These are phyloP conservation scores for Fulica atra DNA, from an alignment of 2,113 vertebrate species.

Conservation along the genomic window DNA sequence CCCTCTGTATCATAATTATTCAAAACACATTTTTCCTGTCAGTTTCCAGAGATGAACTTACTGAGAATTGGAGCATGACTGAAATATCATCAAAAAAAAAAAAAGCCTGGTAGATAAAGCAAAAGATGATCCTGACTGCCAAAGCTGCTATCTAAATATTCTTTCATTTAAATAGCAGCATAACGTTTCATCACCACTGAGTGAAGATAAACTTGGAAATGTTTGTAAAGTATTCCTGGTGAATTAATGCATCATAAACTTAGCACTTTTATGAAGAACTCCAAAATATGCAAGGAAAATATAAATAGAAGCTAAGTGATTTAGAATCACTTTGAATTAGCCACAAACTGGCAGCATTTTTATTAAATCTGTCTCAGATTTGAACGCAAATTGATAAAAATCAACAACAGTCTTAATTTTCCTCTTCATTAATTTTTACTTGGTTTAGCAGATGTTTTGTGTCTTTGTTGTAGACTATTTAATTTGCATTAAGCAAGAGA, in stretches of 20 bases:
- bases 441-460: neutral
- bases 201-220: neutral
- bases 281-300: neutral
- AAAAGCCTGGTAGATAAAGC: neutral
- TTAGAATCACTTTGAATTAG: neutral
- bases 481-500: neutral
- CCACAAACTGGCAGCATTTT: neutral
- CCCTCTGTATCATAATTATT: neutral
- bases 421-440: slow-evolving; percentile 44
- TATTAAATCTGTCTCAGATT: neutral
- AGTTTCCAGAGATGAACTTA: neutral
- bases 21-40: neutral
- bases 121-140: neutral
- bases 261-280: neutral
- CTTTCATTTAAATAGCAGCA: neutral
- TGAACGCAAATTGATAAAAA: slow-evolving; percentile 18
- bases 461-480: neutral
- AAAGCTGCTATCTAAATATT: neutral
- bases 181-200: neutral
- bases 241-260: neutral
- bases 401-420: slow-evolving; percentile 30
- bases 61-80: neutral
- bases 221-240: neutral
- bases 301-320: neutral
- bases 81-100: neutral